Evolutionary conservation across 2,113 vertebrate species (phyloP).

Genomic region (Lagopus muta): DNA sequence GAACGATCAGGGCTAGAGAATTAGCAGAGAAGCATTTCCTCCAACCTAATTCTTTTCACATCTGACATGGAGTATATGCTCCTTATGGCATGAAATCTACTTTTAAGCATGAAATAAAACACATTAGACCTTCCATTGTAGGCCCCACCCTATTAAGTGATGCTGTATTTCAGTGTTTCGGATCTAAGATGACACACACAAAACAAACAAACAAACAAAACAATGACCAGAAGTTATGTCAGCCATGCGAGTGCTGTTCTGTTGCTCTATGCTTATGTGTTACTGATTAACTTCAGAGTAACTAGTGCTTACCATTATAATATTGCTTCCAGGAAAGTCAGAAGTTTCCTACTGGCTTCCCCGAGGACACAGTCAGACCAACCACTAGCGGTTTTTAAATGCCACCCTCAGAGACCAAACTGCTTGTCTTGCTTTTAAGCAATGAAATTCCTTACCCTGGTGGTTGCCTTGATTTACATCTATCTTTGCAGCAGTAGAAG

Average conservation of each 20-base stretch:
- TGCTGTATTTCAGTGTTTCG: not conserved
- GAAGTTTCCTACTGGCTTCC: not conserved
- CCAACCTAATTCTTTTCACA: not conserved
- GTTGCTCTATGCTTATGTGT: not conserved
- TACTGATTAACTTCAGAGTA: not conserved
- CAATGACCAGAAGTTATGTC: not conserved
- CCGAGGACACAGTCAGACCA: not conserved
- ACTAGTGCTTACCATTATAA: not conserved
- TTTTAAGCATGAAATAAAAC: not conserved
- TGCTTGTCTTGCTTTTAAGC: not conserved
- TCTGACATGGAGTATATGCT: not conserved
- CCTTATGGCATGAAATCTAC: not conserved
- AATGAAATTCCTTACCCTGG: conserved; percentile 63
- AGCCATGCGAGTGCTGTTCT: not conserved
- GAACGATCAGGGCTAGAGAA: not conserved
- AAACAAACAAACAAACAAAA: not conserved
- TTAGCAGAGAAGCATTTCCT: not conserved
- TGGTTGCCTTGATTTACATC: conserved; percentile 69
- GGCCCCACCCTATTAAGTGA: not conserved
- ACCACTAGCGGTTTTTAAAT: not conserved
- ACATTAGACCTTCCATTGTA: fast-evolving
- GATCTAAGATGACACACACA: not conserved
- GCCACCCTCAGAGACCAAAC: not conserved
- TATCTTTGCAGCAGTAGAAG: conserved; percentile 87
- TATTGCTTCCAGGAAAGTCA: not conserved